A percentile compares a stretch with the other conserved stretches of the same genome.
Conservation (phyloP, 2,113 vertebrate genomes). For the Cryptomyrus ogoouensis region DNA sequence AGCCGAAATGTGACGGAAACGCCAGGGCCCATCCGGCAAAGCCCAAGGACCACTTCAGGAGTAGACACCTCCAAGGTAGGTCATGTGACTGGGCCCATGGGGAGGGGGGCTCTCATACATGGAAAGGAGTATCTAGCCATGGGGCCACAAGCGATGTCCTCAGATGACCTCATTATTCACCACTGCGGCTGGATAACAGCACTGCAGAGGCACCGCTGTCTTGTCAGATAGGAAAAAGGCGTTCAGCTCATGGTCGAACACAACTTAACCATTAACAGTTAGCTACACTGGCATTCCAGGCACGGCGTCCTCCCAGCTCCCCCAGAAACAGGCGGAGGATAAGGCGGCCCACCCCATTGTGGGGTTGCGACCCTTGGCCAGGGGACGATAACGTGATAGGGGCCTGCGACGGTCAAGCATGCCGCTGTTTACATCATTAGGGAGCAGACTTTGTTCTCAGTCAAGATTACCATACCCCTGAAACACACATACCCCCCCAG, state of each 20-base stretch:
- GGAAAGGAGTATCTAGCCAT: not conserved
- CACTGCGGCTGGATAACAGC: not conserved
- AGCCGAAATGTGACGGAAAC: slow-evolving; percentile 85
- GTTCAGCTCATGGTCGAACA: not conserved
- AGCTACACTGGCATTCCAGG: not conserved
- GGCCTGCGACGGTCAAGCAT: not conserved
- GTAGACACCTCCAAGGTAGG: slow-evolving; percentile 71
- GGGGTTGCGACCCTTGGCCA: not conserved
- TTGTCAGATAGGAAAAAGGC: not conserved
- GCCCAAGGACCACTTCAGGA: slow-evolving; percentile 78
- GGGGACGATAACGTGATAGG: not conserved
- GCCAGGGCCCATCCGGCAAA: slow-evolving; percentile 84
- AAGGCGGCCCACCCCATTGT: not conserved
- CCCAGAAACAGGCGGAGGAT: not conserved
- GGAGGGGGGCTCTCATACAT: not conserved
- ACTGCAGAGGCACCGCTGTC: not conserved
- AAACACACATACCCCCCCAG: not conserved
- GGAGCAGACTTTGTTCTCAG: not conserved
- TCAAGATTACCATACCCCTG: not conserved
- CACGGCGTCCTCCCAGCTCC: not conserved
- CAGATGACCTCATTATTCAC: not conserved
- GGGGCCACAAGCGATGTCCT: not conserved
- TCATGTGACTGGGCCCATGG: not conserved
- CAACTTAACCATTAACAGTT: not conserved
- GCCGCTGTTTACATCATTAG: slow-evolving; percentile 21